Conservation (phyloP, 2,113 vertebrate species). For the Vidua macroura region DNA sequence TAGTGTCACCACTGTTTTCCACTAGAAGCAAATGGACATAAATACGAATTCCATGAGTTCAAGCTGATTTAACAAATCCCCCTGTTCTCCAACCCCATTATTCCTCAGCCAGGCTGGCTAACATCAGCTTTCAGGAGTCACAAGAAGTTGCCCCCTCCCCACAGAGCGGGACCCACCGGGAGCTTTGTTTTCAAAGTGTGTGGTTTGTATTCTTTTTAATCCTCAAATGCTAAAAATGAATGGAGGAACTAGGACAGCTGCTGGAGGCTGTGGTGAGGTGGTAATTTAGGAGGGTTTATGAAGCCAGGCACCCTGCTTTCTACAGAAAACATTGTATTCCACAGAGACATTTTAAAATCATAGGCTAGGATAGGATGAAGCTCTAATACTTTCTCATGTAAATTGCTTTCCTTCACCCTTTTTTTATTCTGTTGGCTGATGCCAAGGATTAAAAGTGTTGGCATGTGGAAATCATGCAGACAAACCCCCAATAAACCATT, state of each 20-base stretch:
- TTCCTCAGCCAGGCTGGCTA: not conserved
- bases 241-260: conserved; percentile 1
- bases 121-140: not conserved
- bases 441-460: not conserved
- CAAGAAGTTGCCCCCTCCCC: not conserved
- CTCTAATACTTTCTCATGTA: not conserved
- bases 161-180: not conserved
- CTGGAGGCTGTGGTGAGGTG: not conserved
- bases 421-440: not conserved
- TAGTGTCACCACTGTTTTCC: not conserved
- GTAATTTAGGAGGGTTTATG: conserved; percentile 13
- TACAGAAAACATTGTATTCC: not conserved
- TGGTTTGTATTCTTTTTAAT: not conserved
- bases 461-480: not conserved
- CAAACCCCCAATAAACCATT: not conserved
- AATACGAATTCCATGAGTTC: not conserved
- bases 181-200: not conserved
- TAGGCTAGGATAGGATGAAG: not conserved
- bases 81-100: not conserved
- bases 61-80: conserved; percentile 7
- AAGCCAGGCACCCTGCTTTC: not conserved
- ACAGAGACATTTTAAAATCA: conserved; percentile 4
- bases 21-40: not conserved
- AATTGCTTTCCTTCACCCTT: not conserved
- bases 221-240: not conserved